A percentile compares a stretch with the other conserved stretches of the same genome.
These are phyloP conservation scores for Panzeria rudis DNA, from an alignment of 2,888 invertebrate genomes.

Conservation along the genomic window DNA sequence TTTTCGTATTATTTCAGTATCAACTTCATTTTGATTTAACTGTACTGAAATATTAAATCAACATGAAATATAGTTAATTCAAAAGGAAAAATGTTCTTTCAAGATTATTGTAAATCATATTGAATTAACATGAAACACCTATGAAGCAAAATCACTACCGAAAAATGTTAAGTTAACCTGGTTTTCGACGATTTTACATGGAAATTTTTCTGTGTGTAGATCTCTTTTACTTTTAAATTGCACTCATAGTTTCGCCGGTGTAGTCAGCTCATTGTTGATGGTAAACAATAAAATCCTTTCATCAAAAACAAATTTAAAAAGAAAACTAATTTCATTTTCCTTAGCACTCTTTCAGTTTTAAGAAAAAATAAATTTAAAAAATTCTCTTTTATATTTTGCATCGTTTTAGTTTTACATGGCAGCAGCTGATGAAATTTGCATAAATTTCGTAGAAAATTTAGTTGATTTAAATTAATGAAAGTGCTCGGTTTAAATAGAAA, in stretches of 20 bases:
- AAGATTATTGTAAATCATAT: too few species aligned
- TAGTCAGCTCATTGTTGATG: neutral
- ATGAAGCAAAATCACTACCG: too few species aligned
- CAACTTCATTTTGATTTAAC: too few species aligned
- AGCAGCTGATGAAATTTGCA: conserved; percentile 38
- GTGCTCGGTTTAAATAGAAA: conserved; percentile 2
- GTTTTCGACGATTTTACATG: too few species aligned
- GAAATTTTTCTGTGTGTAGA: too few species aligned
- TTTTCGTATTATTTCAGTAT: too few species aligned
- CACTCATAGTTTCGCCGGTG: neutral
- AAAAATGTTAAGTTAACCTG: too few species aligned
- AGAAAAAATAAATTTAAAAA: neutral
- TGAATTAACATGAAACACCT: too few species aligned
- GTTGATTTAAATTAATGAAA: conserved; percentile 45
- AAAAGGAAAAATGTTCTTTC: too few species aligned
- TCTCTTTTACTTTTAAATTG: too few species aligned
- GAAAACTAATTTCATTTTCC: conserved; percentile 12
- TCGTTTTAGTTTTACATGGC: neutral
- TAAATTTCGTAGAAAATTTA: conserved; percentile 29
- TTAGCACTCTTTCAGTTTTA: conserved; percentile 16
- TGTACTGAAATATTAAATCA: too few species aligned
- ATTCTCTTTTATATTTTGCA: conserved; percentile 37
- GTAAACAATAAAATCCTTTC: neutral
- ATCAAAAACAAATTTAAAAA: neutral
- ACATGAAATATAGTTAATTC: too few species aligned